Base-by-base conservation (phyloP, 2,797 vertebrate species). In the Amniataba percoides region DNA sequence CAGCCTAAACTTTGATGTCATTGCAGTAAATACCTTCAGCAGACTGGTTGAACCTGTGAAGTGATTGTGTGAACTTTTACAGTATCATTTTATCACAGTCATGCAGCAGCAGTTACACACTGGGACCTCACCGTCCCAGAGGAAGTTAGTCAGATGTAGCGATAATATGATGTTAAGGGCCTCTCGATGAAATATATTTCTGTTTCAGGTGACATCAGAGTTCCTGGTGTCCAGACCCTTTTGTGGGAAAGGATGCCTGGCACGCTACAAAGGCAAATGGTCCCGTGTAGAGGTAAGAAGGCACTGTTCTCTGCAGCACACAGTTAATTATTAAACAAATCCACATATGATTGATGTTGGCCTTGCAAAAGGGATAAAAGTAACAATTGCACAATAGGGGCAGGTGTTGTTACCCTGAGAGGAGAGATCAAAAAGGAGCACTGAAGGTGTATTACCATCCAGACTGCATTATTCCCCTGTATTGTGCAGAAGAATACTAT, bases 171-270 rank as follows among this genome's bases (percentile, higher is more conserved):
- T 64, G 0, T 1, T 16, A 23, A 13, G 3, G 0, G 21, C 12
- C 56, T 60, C 19, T 57, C 15, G 1, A 62, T 52, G 19, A 66
- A 23, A 15, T 13, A 1, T 0, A 1, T 60, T 64, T 78, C 49
- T 83, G 2, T 87, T 94, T 82, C 93, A 97, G 92, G 93, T 97
- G 46, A 95, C 96, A 27, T 95, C 97, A 21, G 97, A 98, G 71
- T 96, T 93, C 86, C 95, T 96, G 77, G 94, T 99, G 27, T 96
- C 96, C 0, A 85, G 94, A 45, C 97, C 98, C 19, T 99, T 98
- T 90, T 99, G 97, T 94, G 98, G 98, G 56, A 99, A 98, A 92
- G 91, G 90, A 84, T 99, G 98, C 87, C 93, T 99, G 92, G 96
- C 96, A 71, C 95, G 95, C 71, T 97, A 95, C 90, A 99, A 98